Evolutionary conservation across 1,140 invertebrate genomes (phyloP).

Genomic region (Microplitis demolitor): DNA sequence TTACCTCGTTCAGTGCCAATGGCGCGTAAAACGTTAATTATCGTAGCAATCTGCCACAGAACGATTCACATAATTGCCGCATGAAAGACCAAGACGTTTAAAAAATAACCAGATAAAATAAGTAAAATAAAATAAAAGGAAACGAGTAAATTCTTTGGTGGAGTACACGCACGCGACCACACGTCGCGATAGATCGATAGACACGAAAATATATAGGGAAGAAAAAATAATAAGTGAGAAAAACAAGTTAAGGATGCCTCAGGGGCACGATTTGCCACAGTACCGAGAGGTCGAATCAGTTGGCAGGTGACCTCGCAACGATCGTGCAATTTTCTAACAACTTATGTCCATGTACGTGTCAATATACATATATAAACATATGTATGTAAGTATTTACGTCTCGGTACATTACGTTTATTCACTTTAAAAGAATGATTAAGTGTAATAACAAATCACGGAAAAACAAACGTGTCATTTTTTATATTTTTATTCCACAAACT

Average conservation of each 20-base stretch:
- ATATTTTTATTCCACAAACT: not conserved
- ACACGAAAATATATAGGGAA: constrained; percentile 19
- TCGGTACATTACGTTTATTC: not conserved
- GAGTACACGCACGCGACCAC: constrained; percentile 21
- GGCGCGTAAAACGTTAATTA: constrained; percentile 34
- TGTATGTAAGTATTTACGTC: not conserved
- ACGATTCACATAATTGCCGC: constrained; percentile 20
- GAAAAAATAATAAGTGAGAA: not conserved
- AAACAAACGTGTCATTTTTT: not conserved
- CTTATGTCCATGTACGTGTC: not conserved
- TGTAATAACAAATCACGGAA: constrained; percentile 22
- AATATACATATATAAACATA: not conserved
- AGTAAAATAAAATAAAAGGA: not conserved
- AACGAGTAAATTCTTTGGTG: not conserved
- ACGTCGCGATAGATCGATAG: constrained; percentile 13
- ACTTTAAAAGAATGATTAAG: constrained; percentile 13
- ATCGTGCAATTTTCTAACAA: constrained; percentile 21
- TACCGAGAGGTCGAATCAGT: constrained; percentile 26
- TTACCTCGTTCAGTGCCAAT: constrained; percentile 38
- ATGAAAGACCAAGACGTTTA: not conserved
- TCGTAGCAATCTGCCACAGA: constrained; percentile 16
- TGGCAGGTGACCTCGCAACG: constrained; percentile 26
- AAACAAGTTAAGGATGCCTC: constrained; percentile 8
- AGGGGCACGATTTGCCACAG: constrained; percentile 16
- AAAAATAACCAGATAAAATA: not conserved